Evolutionary conservation across 2,113 vertebrate genomes (phyloP), one percentile per base, ranked within the genome.

Genomic region (Copsychus sechellarum): DNA sequence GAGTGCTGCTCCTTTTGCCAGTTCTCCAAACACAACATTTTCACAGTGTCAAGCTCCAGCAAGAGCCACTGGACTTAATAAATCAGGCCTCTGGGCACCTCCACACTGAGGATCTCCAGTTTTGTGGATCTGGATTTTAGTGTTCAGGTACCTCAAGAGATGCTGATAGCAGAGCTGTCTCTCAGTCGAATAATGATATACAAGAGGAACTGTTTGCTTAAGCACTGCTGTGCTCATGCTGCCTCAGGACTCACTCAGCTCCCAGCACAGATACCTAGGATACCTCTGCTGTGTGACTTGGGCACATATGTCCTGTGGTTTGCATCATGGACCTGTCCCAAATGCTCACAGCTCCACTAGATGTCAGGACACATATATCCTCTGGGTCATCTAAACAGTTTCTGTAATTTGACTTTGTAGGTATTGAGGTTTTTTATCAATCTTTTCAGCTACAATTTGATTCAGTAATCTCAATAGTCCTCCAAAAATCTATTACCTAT

Each of bases 211-310:
- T 57, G 24, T 57, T 86, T 83, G 5, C 9, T 70, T 53, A 28
- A 57, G 20, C 13, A 6, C 24, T 67, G 16, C 9, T 51, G 4
- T 2, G 0, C 47, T 48, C 6, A 9, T 10, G 12, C 14, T 38
- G 21, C 31, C 47, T 83, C 31, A 26, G 28, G 9, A 84, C 21
- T 11, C 14, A 31, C 14, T 58, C 38, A 60, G 19, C 5, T 71
- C 29, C 17, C 34, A 51, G 21, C 8, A 20, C 0, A 0, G 56
- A 42, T 38, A 29, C 4, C 4, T 11, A 12, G 8, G 29, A 31
- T 22, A 11, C 7, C 26, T 89, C 51, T 7, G 1, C 34, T 54
- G 8, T 18, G 12, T 47, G 56, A 54, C 42, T 33, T 66, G 26
- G 29, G 26, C 33, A 86, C 4, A 9, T 47, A 47, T 47, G 47